Conservation (phyloP, 1,140 invertebrate species). For the Panagrolaimus sp. region DNA sequence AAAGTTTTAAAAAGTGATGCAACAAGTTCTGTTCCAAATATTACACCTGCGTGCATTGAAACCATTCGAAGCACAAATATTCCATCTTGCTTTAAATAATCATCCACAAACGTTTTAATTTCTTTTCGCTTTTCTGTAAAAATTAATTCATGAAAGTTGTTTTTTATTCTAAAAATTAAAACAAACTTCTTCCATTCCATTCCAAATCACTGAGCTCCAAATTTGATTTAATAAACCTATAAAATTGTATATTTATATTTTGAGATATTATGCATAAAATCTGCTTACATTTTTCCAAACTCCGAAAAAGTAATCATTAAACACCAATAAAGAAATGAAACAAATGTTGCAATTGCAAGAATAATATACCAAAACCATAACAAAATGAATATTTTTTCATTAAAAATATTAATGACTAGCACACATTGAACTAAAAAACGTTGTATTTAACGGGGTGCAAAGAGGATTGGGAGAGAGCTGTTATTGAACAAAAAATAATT, state of each 20-base stretch:
- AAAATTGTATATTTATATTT: too few species aligned
- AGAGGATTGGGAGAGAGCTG: too few species aligned
- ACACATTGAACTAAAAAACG: slow-evolving; percentile 61
- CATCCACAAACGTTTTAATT: slow-evolving; percentile 58
- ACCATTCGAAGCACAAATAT: slow-evolving; percentile 62
- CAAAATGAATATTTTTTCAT: slow-evolving; percentile 63
- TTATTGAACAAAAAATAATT: too few species aligned
- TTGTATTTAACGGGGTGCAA: too few species aligned
- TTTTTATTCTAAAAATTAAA: not conserved
- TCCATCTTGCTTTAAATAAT: slow-evolving; percentile 62
- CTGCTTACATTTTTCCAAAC: slow-evolving; percentile 47
- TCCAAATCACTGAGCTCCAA: slow-evolving; percentile 35
- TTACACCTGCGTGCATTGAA: slow-evolving; percentile 51
- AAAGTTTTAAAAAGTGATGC: slow-evolving; percentile 29
- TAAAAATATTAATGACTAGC: slow-evolving; percentile 63
- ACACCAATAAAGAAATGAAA: slow-evolving; percentile 54
- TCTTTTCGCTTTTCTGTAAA: slow-evolving; percentile 28
- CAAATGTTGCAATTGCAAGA: slow-evolving; percentile 51
- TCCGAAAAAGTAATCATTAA: slow-evolving; percentile 42
- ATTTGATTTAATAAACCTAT: slow-evolving; percentile 16
- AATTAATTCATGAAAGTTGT: not conserved
- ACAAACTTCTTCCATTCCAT: not conserved
- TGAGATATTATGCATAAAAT: slow-evolving; percentile 13
- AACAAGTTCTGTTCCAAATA: slow-evolving; percentile 25
- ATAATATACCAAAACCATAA: slow-evolving; percentile 64